Conservation (phyloP, 2,888 invertebrate species). For the Pseudoips prasinana region DNA sequence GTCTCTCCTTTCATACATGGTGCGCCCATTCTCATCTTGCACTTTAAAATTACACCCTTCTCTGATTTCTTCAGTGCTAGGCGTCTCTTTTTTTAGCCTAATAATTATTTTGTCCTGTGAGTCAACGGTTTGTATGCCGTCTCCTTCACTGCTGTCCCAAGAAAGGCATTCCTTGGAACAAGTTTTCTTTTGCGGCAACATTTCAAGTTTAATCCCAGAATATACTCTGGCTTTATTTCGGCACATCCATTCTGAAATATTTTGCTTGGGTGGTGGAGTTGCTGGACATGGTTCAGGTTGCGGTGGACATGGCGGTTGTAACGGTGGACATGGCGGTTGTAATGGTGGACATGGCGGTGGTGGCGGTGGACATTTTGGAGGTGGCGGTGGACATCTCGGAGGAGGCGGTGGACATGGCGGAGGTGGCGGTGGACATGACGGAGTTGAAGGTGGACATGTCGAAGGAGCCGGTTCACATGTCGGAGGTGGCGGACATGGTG, state of each 20-base stretch:
- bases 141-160: slow-evolving; percentile 7
- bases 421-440: not conserved
- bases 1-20: slow-evolving; percentile 55
- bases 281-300: not conserved
- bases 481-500: not conserved
- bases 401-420: not conserved
- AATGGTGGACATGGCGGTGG: slow-evolving; percentile 1
- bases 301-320: no score
- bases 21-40: slow-evolving; percentile 53
- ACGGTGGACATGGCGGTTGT: not conserved
- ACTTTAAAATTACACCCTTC: slow-evolving; percentile 50
- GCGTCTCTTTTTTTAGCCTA: slow-evolving; percentile 39
- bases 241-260: not conserved
- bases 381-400: slow-evolving; percentile 5
- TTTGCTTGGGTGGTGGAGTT: not conserved
- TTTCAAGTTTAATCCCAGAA: not conserved
- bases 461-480: not conserved
- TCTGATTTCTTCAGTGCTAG: slow-evolving; percentile 51
- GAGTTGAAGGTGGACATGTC: not conserved
- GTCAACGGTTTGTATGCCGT: slow-evolving; percentile 28
- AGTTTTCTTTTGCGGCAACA: slow-evolving; percentile 18
- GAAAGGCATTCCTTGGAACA: slow-evolving; percentile 31
- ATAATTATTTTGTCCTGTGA: slow-evolving; percentile 48
- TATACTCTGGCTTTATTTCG: not conserved
- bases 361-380: slow-evolving; percentile 20